These are phyloP conservation scores for Caenorhabditis sp. DNA, from an alignment of 2,888 invertebrate genomes.

Conservation along the genomic window DNA sequence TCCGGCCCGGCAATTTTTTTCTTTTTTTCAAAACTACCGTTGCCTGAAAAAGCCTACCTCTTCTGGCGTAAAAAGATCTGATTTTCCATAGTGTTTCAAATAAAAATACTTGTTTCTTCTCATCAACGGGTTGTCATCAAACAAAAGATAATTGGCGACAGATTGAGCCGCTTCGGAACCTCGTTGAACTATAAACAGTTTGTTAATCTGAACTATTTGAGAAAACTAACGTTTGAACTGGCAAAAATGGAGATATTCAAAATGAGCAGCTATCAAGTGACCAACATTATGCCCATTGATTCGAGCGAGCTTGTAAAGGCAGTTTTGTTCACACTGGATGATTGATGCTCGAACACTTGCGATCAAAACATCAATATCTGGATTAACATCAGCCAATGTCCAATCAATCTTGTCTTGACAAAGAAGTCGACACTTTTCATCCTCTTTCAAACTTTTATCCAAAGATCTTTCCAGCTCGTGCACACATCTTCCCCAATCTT, in stretches of 20 bases:
- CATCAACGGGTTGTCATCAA: conserved; percentile 63
- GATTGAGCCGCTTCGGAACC: conserved; percentile 63
- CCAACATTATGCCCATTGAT: conserved; percentile 64
- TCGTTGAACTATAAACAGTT: conserved; percentile 52
- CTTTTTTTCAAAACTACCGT: neutral
- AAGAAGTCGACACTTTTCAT: conserved; percentile 46
- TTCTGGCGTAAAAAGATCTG: conserved; percentile 49
- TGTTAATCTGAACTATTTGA: too few relatives aligned
- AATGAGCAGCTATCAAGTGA: conserved; percentile 58
- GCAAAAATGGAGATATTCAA: conserved; percentile 66
- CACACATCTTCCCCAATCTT: conserved; percentile 59
- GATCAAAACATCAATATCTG: conserved; percentile 58
- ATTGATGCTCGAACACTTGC: conserved; percentile 55
- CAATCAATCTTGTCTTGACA: conserved; percentile 67
- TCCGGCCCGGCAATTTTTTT: too few relatives aligned
- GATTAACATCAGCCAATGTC: conserved; percentile 55
- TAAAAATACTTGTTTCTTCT: conserved; percentile 62
- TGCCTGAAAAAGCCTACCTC: conserved; percentile 23
- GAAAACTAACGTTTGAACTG: conserved; percentile 61
- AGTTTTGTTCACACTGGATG: conserved; percentile 57
- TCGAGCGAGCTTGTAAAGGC: conserved; percentile 48
- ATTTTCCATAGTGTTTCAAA: conserved; percentile 48
- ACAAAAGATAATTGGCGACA: conserved; percentile 62
- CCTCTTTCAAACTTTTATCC: conserved; percentile 42
- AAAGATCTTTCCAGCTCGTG: conserved; percentile 46